Percentiles rank a stretch among this genome's conserved stretches.
These are phyloP conservation scores for Anadara kagoshimensis DNA, from an alignment of 1,140 invertebrate species.

Conservation along the genomic window DNA sequence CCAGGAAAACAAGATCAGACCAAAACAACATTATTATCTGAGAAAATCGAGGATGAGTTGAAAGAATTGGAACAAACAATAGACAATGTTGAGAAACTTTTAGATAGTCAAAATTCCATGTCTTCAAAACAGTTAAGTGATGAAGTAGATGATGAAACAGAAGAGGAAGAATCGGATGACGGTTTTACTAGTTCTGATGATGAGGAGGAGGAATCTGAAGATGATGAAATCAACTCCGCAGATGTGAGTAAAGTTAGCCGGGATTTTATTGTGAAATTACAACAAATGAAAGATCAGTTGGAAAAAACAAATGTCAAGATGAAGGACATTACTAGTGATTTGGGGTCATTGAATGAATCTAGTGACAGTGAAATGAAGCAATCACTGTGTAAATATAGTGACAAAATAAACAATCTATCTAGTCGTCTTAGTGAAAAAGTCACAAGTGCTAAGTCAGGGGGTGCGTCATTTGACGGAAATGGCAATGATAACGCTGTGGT, in stretches of 20 bases:
- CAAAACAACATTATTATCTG: slow-evolving; percentile 32
- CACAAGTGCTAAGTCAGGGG: slow-evolving; percentile 24
- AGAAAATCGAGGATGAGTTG: slow-evolving; percentile 57
- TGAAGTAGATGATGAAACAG: slow-evolving; percentile 24
- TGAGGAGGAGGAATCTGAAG: slow-evolving; percentile 33
- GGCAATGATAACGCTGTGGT: slow-evolving; percentile 34
- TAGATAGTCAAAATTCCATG: slow-evolving; percentile 37
- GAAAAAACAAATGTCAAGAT: slow-evolving; percentile 52
- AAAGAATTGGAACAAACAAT: slow-evolving; percentile 57
- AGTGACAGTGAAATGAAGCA: too few species aligned
- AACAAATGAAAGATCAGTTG: slow-evolving; percentile 60
- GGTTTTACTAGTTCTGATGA: slow-evolving; percentile 40
- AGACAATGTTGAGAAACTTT: slow-evolving; percentile 49
- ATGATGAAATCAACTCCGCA: too few species aligned
- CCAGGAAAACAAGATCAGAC: slow-evolving; percentile 8
- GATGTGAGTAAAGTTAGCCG: slow-evolving; percentile 27
- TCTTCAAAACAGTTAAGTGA: slow-evolving; percentile 34
- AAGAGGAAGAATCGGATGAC: slow-evolving; percentile 55
- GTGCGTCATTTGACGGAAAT: too few species aligned
- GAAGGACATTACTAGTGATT: slow-evolving; percentile 51
- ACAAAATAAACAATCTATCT: slow-evolving; percentile 55
- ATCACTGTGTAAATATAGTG: slow-evolving; percentile 50
- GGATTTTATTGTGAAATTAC: slow-evolving; percentile 49
- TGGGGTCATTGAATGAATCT: slow-evolving; percentile 23
- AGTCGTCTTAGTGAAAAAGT: slow-evolving; percentile 44